phyloP scores from a whole-genome alignment of 2,888 invertebrate genomes.

The Cynaeus angustus region DNA sequence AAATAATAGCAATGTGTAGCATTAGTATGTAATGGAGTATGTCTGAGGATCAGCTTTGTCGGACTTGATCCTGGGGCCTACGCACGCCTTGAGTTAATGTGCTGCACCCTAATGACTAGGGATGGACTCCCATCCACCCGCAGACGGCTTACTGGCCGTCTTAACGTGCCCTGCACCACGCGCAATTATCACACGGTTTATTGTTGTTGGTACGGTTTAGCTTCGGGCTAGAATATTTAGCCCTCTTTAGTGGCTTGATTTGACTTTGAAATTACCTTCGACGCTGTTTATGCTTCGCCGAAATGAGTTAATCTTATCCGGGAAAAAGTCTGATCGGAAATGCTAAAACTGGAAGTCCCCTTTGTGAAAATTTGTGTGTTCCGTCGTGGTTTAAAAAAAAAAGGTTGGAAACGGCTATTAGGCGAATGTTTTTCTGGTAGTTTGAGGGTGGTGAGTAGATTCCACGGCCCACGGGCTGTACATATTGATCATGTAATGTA shows the following conservation, averaged over 20 bases:
- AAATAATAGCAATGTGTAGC: conserved; percentile 53
- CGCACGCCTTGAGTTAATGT: conserved; percentile 70
- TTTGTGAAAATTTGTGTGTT: too few relatives aligned
- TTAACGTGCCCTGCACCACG: conserved; percentile 59
- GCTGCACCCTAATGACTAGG: conserved; percentile 69
- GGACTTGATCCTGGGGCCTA: conserved; percentile 67
- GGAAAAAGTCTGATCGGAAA: conserved; percentile 16
- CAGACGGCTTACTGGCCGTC: conserved; percentile 58
- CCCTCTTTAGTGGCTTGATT: conserved; percentile 69
- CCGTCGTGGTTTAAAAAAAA: too few relatives aligned
- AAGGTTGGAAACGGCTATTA: too few relatives aligned
- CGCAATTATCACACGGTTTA: conserved; percentile 71
- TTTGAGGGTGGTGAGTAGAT: too few relatives aligned
- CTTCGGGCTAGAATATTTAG: conserved; percentile 68
- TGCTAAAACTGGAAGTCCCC: too few relatives aligned
- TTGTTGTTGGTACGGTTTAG: conserved; percentile 70
- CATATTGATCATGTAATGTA: conserved; percentile 25
- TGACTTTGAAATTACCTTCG: conserved; percentile 69
- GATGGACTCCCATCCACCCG: conserved; percentile 60
- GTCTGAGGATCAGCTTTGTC: conserved; percentile 66
- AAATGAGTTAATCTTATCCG: conserved; percentile 32
- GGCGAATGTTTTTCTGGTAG: too few relatives aligned
- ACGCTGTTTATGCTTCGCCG: conserved; percentile 50
- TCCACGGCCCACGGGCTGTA: conserved; percentile 1
- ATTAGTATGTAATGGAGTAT: conserved; percentile 70